Base-by-base conservation (phyloP, 2,113 vertebrate species). In the Canis aureus region DNA sequence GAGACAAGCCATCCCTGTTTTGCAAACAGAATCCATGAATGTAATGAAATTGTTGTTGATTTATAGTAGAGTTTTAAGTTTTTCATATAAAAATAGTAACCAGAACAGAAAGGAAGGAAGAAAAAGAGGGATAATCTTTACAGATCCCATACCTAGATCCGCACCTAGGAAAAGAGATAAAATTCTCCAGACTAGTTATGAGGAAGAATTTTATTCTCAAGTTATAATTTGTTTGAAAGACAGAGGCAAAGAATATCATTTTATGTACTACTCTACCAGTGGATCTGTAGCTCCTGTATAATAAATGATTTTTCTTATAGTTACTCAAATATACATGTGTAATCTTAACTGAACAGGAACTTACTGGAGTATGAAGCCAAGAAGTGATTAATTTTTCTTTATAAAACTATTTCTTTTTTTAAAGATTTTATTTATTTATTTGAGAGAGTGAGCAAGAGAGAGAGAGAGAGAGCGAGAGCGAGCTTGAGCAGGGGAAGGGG, bases 331-430 rank as follows among this genome's bases (percentile, higher is more conserved):
- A n/a, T 91, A 60, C 13, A 53, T 83, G 43, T 66, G 22, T 66
- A 90, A 91, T 64, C 20, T 88, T 93, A 93, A 57, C 53, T 57
- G 35, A 88, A 94, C 23, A 96, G 19, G 17, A 57, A 96, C 80
- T 60, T 86, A 86, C 86, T 94, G 73, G 81, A 49, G 35, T 49
- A 62, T 49, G 15, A 35, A 66, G 71, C 5, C 78, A 89, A 5
- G 12, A 86, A 67, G 35, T 85, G 57, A 94, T 89, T 74, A 66
- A 60, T 91, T 93, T 93, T 96, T 80, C 32, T 84, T 55, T 25
- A 25, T 23, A 62, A 91, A 88, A 81, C 43, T 96, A 59, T 76
- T 95, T 43, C 43, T 43, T 43, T 43, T 43, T 43, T 43, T 7
- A 43, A 43, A 43, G 43, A 43, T 43, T 43, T 43, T 43, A 43